Evolutionary conservation across 2,797 vertebrate genomes (phyloP), one percentile per base, ranked within the genome.

Genomic region (Arnoldichthys spilopterus): DNA sequence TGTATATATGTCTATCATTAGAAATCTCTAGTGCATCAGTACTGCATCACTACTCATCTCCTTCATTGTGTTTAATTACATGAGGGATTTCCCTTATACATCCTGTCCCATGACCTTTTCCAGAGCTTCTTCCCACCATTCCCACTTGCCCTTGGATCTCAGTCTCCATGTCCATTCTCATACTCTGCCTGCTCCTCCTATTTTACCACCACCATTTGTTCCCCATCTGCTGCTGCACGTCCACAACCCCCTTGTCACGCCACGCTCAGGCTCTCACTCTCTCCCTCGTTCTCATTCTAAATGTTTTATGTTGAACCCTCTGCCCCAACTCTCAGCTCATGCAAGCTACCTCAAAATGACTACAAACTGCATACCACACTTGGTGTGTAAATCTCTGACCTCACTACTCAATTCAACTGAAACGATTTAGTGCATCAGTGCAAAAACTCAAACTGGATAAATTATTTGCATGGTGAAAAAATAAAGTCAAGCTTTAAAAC

Each of bases 31-130:
- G 13, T 63, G 37, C 37, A 56, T 74, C 43, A 22, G 12, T 24
- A 16, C 43, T 74, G 37, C 24, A 26, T 74, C 43, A 22, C 20
- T 34, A 16, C 43, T 74, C 37, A 70, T 76, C 68, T 70, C 56
- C 81, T 67, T 43, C 43, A 28, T n/a, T 6, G 16, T 78, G 69
- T 87, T 73, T 83, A 83, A 87, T 89, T 84, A 81, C 70, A 81
- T 62, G 72, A 67, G 84, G 78, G 83, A 87, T 78, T 88, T 90
- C 86, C 87, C 73, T 58, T 77, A 82, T 77, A 78, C 73, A 82
- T 89, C 81, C 81, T 80, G 47, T 82, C 76, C 78, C 80, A 79
- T 61, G 43, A 70, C 70, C 84, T 51, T 28, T 68, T 54, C 67
- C 83, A 82, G 81, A 66, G 16, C 73, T 45, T 51, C 54, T 75